phyloP scores from a whole-genome alignment of 1,140 invertebrate genomes.

The Lutraria rhynchaena region DNA sequence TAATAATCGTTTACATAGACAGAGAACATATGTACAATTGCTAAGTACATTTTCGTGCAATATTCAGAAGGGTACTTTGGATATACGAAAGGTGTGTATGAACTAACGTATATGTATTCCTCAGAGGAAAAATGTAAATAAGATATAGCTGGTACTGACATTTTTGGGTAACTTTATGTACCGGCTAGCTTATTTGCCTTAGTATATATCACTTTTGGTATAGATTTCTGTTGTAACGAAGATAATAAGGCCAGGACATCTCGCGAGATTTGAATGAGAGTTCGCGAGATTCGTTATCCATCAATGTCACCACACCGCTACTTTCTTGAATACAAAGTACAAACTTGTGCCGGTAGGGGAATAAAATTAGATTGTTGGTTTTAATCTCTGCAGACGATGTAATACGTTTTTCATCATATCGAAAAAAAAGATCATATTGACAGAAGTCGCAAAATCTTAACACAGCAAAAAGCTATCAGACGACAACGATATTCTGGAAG shows the following conservation, averaged over 20 bases:
- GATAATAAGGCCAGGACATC: slow-evolving; percentile 7
- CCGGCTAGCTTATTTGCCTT: neutral
- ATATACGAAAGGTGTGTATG: neutral
- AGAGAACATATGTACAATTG: too few relatives aligned
- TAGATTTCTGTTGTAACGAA: slow-evolving; percentile 12
- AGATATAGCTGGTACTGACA: too few relatives aligned
- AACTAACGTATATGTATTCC: neutral
- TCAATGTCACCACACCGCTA: slow-evolving; percentile 26
- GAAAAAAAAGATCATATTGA: too few relatives aligned
- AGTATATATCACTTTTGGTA: neutral
- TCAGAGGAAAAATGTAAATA: neutral
- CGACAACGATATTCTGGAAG: too few relatives aligned
- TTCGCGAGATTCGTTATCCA: slow-evolving; percentile 27
- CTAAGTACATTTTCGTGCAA: too few relatives aligned
- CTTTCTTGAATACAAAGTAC: slow-evolving; percentile 26
- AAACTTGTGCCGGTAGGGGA: slow-evolving; percentile 21
- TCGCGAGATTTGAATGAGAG: slow-evolving; percentile 32
- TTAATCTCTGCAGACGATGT: too few relatives aligned
- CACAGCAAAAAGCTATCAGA: too few relatives aligned
- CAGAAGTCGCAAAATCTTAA: too few relatives aligned
- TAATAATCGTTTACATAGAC: too few relatives aligned
- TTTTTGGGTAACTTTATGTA: neutral
- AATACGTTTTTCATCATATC: too few relatives aligned
- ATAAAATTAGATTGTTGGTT: too few relatives aligned
- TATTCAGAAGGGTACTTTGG: too few relatives aligned